Conservation (phyloP, 2,888 invertebrate species). For the Drosophila kuntzei region DNA sequence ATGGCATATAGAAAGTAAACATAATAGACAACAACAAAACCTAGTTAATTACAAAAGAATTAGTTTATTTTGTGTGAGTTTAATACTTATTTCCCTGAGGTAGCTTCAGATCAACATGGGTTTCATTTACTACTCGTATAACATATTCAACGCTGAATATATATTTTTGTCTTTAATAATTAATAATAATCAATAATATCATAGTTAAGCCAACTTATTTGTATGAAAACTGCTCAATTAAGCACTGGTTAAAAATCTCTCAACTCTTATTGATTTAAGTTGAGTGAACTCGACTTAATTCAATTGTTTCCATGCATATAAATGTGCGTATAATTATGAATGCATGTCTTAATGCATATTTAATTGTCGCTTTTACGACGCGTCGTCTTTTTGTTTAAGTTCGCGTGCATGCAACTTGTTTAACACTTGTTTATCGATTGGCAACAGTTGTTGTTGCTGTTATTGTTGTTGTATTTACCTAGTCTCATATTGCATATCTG, state of each 20-base stretch:
- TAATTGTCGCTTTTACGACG: constrained; percentile 47
- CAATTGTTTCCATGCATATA: constrained; percentile 15
- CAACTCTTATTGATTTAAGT: constrained; percentile 26
- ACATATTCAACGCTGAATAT: no score
- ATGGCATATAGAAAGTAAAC: no score
- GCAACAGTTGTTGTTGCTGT: constrained; percentile 24
- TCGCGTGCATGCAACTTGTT: constrained; percentile 39
- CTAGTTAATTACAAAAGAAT: no score
- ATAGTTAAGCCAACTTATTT: no score
- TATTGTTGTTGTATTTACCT: constrained; percentile 17
- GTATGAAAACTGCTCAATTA: not conserved
- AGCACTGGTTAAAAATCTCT: not conserved
- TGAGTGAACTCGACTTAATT: constrained; percentile 41
- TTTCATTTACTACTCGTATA: no score
- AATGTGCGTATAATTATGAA: constrained; percentile 32
- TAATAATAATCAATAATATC: no score
- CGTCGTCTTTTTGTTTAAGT: constrained; percentile 15
- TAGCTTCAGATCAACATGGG: no score
- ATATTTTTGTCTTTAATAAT: no score
- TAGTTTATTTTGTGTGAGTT: no score
- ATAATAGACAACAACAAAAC: no score
- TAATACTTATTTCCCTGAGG: no score
- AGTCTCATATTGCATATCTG: constrained; percentile 30
- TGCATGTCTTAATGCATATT: constrained; percentile 36
- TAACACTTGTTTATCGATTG: constrained; percentile 64